A percentile compares a stretch with the other conserved stretches of the same genome.
Evolutionary conservation across 1,140 invertebrate species (phyloP).

Genomic region (Eulimnadia texana): DNA sequence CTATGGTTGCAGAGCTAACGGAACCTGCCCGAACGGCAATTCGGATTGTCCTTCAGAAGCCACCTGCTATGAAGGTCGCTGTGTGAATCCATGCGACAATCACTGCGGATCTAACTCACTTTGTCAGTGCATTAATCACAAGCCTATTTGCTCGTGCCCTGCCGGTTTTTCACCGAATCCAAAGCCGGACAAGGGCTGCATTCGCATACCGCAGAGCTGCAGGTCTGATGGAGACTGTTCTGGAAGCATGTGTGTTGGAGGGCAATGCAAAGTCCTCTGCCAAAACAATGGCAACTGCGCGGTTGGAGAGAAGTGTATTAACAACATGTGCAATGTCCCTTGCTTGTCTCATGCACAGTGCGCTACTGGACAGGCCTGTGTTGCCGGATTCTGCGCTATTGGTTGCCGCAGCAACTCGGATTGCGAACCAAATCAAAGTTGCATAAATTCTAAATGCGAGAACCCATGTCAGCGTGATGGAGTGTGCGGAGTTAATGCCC

Average conservation of each 20-base stretch:
- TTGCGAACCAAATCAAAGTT: slow-evolving; percentile 55
- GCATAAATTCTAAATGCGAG: slow-evolving; percentile 65
- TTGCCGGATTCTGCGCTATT: slow-evolving; percentile 55
- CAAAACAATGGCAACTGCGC: slow-evolving; percentile 61
- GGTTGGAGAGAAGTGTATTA: slow-evolving; percentile 56
- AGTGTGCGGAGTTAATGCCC: slow-evolving; percentile 68
- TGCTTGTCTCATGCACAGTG: slow-evolving; percentile 69
- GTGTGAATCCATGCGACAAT: slow-evolving; percentile 57
- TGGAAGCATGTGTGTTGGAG: slow-evolving; percentile 58
- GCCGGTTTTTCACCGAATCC: slow-evolving; percentile 49
- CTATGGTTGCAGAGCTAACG: slow-evolving; percentile 57
- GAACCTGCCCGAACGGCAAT: slow-evolving; percentile 50
- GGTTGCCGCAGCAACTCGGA: slow-evolving; percentile 62
- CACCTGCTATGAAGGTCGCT: slow-evolving; percentile 50
- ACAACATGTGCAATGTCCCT: slow-evolving; percentile 56
- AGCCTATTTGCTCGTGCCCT: slow-evolving; percentile 57
- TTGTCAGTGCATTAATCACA: slow-evolving; percentile 40
- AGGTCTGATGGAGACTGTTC: slow-evolving; percentile 53
- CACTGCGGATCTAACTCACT: slow-evolving; percentile 64
- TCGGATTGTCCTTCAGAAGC: slow-evolving; percentile 56
- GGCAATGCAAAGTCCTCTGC: slow-evolving; percentile 70
- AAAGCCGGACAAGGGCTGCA: slow-evolving; percentile 46
- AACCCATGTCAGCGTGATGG: slow-evolving; percentile 59
- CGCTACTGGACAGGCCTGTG: slow-evolving; percentile 58
- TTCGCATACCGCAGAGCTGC: slow-evolving; percentile 48